Evolutionary conservation across 2,113 vertebrate genomes (phyloP), one percentile per base, ranked within the genome.

Genomic region (Alethe diademata): DNA sequence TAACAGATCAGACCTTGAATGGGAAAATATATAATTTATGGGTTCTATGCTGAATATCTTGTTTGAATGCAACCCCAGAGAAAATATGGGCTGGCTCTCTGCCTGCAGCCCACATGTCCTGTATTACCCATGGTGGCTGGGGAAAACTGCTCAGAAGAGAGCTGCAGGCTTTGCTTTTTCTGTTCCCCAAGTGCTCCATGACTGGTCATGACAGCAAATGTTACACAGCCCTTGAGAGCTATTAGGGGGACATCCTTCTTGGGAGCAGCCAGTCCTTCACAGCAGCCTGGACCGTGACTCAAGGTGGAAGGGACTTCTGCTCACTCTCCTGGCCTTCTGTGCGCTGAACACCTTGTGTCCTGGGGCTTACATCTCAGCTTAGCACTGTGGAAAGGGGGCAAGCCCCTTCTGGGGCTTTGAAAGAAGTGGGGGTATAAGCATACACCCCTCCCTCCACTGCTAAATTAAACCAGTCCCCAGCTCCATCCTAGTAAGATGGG

Each of bases 181-280:
- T 73, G 38, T 28, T 66, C 33, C 29, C 42, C 29, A 69, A 19
- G 42, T 2, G 5, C 24, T 51, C 65, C 23, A 20, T 33, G 38
- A 19, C 26, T 38, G 38, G 38, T 13, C 17, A 14, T 4, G 9
- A 33, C 28, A 66, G 35, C 19, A 29, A 0, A 0, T 14, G 31
- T 53, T 43, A 64, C 36, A 60, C 12, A 60, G 19, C 18, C 40
- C 12, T 36, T 19, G 29, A 36, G n/a, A 79, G 10, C 28, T 57
- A 14, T 9, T 1, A 0, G 38, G 8, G 5, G 15, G 6, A 20
- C 31, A 60, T 29, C 11, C 26, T 12, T 13, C 40, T 13, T 38
- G 36, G 33, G 16, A 83, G 23, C n/a, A 86, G 45, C 14, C 67
- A 22, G 28, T n/a, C 36, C 22, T 75, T 75, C 78, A 36, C 8